Evolutionary conservation across 2,113 vertebrate genomes (phyloP), one percentile per base, ranked within the genome.

Genomic region (Uropsilus gracilis): DNA sequence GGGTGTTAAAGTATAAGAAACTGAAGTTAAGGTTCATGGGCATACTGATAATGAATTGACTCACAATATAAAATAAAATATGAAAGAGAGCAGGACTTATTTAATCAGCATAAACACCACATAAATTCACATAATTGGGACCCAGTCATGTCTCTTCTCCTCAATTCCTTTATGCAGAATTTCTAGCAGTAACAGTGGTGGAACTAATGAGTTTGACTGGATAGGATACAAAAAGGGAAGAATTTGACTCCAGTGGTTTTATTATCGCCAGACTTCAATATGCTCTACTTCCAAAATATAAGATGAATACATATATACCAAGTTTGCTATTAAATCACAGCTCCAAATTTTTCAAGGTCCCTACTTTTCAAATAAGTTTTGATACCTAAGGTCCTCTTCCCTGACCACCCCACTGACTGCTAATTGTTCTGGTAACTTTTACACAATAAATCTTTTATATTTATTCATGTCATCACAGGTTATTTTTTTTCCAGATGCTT

Each of bases 41-140:
- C 24, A 94, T 44, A 64, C 69, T 77, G 92, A 66, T 50, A 88
- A 16, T 69, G 73, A 57, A 73, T 73, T 96, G 39, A 94, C 69
- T 59, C 30, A 37, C 61, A 84, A 17, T 13, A 50, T 95, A 69
- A 76, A 89, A 72, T 84, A 71, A 94, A 95, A 96, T 89, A 55
- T 95, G 95, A 96, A 95, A 90, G 46, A 63, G 28, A 95, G 57
- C 1, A 50, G 85, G 17, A 92, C 37, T 90, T 18, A 75, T 88
- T 97, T 96, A 96, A 96, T 94, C 59, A 53, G 53, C 63, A 4
- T 83, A 77, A 89, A 95, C 17, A 96, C n/a, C n/a, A n/a, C n/a
- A n/a, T n/a, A 97, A 96, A 96, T 95, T n/a, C 77, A 95, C 63
- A 18, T 12, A 77, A 4, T 11, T 6, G 89, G 82, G 72, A 53